A percentile compares a stretch with the other conserved stretches of the same genome.
Conservation (phyloP, 2,888 invertebrate species). For the Cryptocephalus primarius region DNA sequence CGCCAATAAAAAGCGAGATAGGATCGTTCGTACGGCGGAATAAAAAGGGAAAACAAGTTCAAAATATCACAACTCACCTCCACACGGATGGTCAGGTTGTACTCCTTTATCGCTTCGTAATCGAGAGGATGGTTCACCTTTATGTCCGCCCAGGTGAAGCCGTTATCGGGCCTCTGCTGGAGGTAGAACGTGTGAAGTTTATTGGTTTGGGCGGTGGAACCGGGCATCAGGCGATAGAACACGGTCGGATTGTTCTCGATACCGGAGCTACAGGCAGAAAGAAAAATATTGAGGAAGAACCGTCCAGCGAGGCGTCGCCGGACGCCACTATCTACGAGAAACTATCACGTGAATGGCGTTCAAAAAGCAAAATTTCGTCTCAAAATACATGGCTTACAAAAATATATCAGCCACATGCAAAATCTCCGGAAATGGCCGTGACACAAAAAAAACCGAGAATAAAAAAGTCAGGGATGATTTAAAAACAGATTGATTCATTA, state of each 20-base stretch:
- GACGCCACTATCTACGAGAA: constrained; percentile 6
- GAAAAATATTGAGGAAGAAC: constrained; percentile 13
- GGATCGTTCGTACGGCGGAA: too few relatives aligned
- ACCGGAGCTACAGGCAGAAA: constrained; percentile 61
- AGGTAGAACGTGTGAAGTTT: constrained; percentile 92
- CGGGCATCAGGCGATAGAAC: constrained; percentile 91
- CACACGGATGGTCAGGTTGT: constrained; percentile 89
- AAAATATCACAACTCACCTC: constrained; percentile 55
- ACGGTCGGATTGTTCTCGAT: constrained; percentile 94
- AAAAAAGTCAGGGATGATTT: background rate
- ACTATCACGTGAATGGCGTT: constrained; percentile 22
- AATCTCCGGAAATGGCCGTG: constrained; percentile 16
- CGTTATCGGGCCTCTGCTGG: constrained; percentile 86
- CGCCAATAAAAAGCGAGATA: too few relatives aligned
- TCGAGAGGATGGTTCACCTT: constrained; percentile 93
- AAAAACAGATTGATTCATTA: too few relatives aligned
- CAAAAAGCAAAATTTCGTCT: constrained; percentile 25
- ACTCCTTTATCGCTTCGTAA: constrained; percentile 90
- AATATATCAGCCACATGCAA: constrained; percentile 34
- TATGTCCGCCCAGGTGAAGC: constrained; percentile 90
- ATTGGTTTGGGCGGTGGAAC: constrained; percentile 92
- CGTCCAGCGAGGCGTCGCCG: background rate
- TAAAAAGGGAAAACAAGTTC: too few relatives aligned
- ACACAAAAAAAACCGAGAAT: background rate
- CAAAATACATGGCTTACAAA: constrained; percentile 32